These are phyloP conservation scores for Alloscopus bannaensis DNA, from an alignment of 2,888 invertebrate genomes.

Conservation along the genomic window DNA sequence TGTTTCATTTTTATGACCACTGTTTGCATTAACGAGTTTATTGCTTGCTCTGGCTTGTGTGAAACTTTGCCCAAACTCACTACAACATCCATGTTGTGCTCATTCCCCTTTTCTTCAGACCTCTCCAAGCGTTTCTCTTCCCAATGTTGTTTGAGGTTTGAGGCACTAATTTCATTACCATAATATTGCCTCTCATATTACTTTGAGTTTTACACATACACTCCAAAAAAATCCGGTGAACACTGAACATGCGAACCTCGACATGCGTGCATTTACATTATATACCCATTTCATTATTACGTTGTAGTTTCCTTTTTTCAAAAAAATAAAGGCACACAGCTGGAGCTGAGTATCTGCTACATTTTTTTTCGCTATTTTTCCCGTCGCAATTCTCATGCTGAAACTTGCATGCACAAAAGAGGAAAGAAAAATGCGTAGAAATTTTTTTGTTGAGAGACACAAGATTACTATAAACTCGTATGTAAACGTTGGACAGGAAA, in stretches of 20 bases:
- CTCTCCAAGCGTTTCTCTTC: not conserved
- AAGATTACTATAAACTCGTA: no score
- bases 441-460: conserved; percentile 4
- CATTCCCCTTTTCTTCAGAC: conserved; percentile 8
- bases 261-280: conserved; percentile 20
- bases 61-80: no score
- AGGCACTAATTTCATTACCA: conserved; percentile 51
- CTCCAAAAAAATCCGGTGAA: not conserved
- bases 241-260: not conserved
- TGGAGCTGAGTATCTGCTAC: conserved; percentile 6
- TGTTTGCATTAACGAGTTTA: conserved; percentile 43
- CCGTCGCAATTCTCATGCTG: not conserved
- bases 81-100: not conserved
- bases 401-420: conserved; percentile 26
- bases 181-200: conserved; percentile 46
- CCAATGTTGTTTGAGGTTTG: not conserved
- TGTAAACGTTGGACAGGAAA: not conserved
- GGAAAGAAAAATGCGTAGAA: conserved; percentile 11
- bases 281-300: no score
- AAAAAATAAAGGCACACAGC: conserved; percentile 44
- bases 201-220: conserved; percentile 23
- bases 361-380: conserved; percentile 27
- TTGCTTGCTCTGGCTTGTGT: conserved; percentile 15
- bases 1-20: conserved; percentile 22
- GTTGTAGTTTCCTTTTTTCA: conserved; percentile 9